Conservation (phyloP, 2,797 vertebrate species). For the Schizopygopsis pylzovi region DNA sequence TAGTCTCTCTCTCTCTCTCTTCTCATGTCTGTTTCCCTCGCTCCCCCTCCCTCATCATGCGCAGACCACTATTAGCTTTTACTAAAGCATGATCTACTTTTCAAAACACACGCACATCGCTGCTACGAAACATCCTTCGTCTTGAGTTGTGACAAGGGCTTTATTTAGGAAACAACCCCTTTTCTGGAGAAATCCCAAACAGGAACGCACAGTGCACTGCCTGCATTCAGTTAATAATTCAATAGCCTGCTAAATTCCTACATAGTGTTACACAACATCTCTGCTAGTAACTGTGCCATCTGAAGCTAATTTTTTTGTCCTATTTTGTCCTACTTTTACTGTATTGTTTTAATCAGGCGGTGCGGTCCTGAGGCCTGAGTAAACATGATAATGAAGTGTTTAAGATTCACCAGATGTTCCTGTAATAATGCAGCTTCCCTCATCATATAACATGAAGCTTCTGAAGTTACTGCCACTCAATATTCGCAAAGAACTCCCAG, state of each 20-base stretch:
- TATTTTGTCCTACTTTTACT: neutral
- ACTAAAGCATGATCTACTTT: constrained; percentile 51
- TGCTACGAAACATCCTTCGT: constrained; percentile 21
- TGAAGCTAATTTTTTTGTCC: neutral
- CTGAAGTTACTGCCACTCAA: neutral
- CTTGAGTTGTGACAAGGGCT: constrained; percentile 2
- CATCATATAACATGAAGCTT: constrained; percentile 44
- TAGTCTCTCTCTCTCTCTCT: constrained; percentile 30
- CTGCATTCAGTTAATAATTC: constrained; percentile 57
- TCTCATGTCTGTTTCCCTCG: constrained; percentile 33
- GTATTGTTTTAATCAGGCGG: constrained; percentile 30
- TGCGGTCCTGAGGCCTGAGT: constrained; percentile 30
- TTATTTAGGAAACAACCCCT: neutral
- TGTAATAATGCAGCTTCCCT: constrained; percentile 33
- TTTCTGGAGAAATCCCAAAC: constrained; percentile 35
- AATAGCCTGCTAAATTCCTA: constrained; percentile 53
- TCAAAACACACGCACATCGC: constrained; percentile 32
- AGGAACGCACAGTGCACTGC: constrained; percentile 21
- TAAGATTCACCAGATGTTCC: constrained; percentile 53
- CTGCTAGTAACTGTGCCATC: constrained; percentile 54
- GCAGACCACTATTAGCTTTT: constrained; percentile 48
- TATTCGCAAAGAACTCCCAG: neutral
- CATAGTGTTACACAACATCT: constrained; percentile 52
- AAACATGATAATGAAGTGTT: constrained; percentile 30
- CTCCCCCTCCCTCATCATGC: constrained; percentile 40